Percentiles rank a stretch among this genome's conserved stretches.
Conservation (phyloP, 2,888 invertebrate species). For the Chaitophorus viminalis region DNA sequence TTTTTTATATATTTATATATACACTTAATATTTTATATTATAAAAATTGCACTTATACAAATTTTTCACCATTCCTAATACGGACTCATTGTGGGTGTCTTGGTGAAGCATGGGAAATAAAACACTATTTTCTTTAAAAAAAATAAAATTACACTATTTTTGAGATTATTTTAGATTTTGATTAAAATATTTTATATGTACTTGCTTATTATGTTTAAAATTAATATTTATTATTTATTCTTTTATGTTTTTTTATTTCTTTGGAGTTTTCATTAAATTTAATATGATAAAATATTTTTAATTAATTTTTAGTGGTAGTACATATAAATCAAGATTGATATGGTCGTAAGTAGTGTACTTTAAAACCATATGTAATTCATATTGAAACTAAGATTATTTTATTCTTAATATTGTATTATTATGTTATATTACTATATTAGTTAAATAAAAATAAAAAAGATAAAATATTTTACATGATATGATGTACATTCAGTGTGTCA, state of each 20-base stretch:
- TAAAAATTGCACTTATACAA: slow-evolving; percentile 11
- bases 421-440: neutral
- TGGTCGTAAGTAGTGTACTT: neutral
- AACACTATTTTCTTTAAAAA: neutral
- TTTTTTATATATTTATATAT: too few species aligned
- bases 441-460: neutral
- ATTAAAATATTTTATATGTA: slow-evolving; percentile 1
- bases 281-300: neutral
- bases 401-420: slow-evolving; percentile 3
- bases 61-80: slow-evolving; percentile 33
- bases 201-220: neutral
- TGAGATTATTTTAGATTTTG: neutral
- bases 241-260: too few species aligned
- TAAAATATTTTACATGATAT: neutral
- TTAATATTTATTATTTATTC: neutral
- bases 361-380: neutral
- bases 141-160: neutral
- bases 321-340: neutral
- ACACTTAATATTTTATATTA: neutral
- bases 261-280: neutral
- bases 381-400: neutral
- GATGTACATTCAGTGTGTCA: neutral
- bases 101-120: neutral
- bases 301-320: neutral
- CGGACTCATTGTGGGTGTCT: neutral